Conservation (phyloP, 2,113 vertebrate genomes). For the Seriola quinqueradiata region DNA sequence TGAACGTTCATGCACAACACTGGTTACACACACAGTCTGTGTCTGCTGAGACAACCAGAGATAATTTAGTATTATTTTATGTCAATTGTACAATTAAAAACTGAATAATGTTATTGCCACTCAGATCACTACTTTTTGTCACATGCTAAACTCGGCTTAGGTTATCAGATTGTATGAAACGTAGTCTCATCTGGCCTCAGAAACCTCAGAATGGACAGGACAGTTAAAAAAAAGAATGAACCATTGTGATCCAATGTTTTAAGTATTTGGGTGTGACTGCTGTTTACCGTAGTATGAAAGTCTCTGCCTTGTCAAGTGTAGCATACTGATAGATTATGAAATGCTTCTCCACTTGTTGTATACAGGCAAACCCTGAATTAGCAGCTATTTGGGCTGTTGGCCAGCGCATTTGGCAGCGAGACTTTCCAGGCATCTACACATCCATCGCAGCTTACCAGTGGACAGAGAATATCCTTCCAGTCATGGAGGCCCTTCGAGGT, state of each 20-base stretch:
- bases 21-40: neutral
- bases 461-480: constrained; percentile 93
- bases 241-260: neutral
- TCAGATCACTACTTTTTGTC: neutral
- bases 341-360: constrained; percentile 22
- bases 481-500: constrained; percentile 98
- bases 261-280: constrained; percentile 6
- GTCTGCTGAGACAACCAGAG: neutral
- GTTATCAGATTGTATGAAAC: neutral
- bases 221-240: neutral
- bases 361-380: constrained; percentile 93
- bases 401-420: constrained; percentile 96
- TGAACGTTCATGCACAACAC: too few species aligned
- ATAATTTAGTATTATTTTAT: neutral
- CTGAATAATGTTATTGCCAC: neutral
- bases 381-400: constrained; percentile 94
- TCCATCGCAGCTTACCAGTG: constrained; percentile 91
- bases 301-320: neutral
- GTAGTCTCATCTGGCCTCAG: neutral
- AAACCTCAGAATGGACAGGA: neutral
- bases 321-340: neutral
- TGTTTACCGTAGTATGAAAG: constrained; percentile 12
- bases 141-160: neutral
- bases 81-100: neutral
- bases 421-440: constrained; percentile 95